Evolutionary conservation across 2,113 vertebrate genomes (phyloP).

Genomic region (Sardina pilchardus): DNA sequence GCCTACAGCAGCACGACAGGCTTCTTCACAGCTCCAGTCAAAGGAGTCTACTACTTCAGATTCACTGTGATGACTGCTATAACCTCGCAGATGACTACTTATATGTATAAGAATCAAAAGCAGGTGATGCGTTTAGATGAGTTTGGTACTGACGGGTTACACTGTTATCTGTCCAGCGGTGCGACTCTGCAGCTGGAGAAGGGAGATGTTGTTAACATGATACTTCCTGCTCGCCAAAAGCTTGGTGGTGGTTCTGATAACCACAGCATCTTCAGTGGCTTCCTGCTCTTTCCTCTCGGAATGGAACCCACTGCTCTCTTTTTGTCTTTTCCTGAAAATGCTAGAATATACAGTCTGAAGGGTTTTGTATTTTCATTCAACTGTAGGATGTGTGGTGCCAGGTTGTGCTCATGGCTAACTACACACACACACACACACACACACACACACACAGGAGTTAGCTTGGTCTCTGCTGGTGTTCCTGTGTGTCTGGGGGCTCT

Average conservation of each 20-base stretch:
- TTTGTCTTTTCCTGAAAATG: too few relatives aligned
- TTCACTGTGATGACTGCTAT: not conserved
- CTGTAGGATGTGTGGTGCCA: too few relatives aligned
- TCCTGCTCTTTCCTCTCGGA: not conserved
- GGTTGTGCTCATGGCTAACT: too few relatives aligned
- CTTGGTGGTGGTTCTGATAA: not conserved
- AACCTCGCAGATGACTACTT: not conserved
- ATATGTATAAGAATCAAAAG: not conserved
- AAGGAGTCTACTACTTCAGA: slow-evolving; percentile 3
- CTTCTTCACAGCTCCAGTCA: too few relatives aligned
- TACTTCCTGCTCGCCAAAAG: not conserved
- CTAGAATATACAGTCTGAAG: too few relatives aligned
- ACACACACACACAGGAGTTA: too few relatives aligned
- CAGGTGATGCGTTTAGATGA: not conserved
- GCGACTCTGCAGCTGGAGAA: not conserved
- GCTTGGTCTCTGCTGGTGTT: too few relatives aligned
- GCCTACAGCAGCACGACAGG: too few relatives aligned
- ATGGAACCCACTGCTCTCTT: not conserved
- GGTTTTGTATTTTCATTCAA: too few relatives aligned
- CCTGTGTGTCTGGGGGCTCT: too few relatives aligned
- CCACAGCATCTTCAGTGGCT: not conserved
- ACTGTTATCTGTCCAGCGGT: not conserved
- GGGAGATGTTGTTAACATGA: not conserved
- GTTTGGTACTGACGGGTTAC: not conserved
- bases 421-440: too few relatives aligned